Conservation (phyloP, 2,888 invertebrate species). For the Endomychus coccineus region DNA sequence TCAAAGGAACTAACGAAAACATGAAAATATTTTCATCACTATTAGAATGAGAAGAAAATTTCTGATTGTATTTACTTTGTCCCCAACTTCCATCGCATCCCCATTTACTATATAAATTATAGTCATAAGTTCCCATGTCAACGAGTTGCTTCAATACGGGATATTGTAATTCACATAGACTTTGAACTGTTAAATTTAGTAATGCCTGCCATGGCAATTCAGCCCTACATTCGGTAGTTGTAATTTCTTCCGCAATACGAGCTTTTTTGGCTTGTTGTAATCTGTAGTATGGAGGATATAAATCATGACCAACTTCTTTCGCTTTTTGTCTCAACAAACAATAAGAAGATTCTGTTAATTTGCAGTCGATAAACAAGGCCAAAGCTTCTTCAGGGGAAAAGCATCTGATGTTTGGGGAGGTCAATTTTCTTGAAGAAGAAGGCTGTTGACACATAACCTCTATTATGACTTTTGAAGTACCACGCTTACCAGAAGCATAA, state of each 20-base stretch:
- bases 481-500: conserved; percentile 3
- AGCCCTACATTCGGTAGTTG: conserved; percentile 6
- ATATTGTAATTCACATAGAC: conserved; percentile 6
- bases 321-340: no score
- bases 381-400: conserved; percentile 8
- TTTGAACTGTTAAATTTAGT: conserved; percentile 4
- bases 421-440: neutral
- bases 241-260: neutral
- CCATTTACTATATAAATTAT: conserved; percentile 5
- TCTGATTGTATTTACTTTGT: conserved; percentile 7
- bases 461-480: neutral
- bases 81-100: conserved; percentile 3
- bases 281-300: conserved; percentile 3
- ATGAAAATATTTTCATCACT: conserved; percentile 6
- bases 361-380: conserved; percentile 5
- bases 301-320: no score
- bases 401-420: conserved; percentile 1
- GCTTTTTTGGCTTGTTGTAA: conserved; percentile 6
- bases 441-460: neutral
- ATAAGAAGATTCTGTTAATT: conserved; percentile 3
- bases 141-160: conserved; percentile 6
- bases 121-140: conserved; percentile 4
- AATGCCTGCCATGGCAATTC: conserved; percentile 4
- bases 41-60: conserved; percentile 6
- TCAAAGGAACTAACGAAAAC: conserved; percentile 5